Base-by-base conservation (phyloP, 1,140 invertebrate genomes). In the Meteorus sp. region DNA sequence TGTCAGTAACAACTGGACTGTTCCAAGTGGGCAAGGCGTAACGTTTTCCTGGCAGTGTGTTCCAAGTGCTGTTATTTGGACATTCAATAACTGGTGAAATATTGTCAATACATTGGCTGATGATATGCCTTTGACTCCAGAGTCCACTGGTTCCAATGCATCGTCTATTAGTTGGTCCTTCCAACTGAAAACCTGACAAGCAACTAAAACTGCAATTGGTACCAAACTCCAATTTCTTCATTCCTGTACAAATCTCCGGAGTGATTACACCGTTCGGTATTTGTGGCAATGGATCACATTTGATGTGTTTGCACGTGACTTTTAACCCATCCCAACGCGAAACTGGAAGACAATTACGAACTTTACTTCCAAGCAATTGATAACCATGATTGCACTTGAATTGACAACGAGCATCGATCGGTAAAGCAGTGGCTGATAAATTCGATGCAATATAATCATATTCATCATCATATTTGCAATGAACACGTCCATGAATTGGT, bases 271-370 rank as follows among this genome's bases (percentile, higher is more conserved):
- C 85, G 68, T 83, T 78, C 20, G 65, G 64, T 1, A 85, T 59
- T 62, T 75, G 64, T 7, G 78, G 73, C 20, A 87, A 54, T 13
- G 82, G 77, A 11, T 81, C 75, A 64, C 86, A 88, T 62, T 79
- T 80, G 15, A 86, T 82, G 41, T 81, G 83, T 81, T 85, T 85
- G 65, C 88, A 90, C 33, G 83, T 79, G 0, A 85, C 84, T 44
- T 83, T 82, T 1, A 89, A 75, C 2, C 88, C 88, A 59, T 87
- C 86, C 88, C 88, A 90, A 54, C 83, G 80, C 0, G 86, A 83
- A 15, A 89, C 79, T 1, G 88, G 87, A 19, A 90, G 72, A 67
- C 88, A 90, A 15, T 83, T 85, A 19, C 88, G 71, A 60, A 82
- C 81, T 56, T 79, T 80, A n/a, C 87, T 88, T 0, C 88, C 88